Evolutionary conservation across 2,888 invertebrate species (phyloP).

Genomic region (Plagodis pulveraria): DNA sequence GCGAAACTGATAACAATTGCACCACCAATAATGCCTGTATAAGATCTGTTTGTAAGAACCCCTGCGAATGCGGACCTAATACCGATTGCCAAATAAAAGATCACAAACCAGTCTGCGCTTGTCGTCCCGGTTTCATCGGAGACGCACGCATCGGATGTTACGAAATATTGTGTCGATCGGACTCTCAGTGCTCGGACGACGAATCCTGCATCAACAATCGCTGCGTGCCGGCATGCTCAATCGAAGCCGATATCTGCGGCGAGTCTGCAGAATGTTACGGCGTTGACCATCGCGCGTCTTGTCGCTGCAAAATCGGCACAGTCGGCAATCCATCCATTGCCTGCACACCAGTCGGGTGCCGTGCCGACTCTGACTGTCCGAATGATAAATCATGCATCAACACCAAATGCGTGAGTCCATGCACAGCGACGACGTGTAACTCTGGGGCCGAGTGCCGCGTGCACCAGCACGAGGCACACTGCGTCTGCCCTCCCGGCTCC

Average conservation of each 20-base stretch:
- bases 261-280: constrained; percentile 92
- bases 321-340: constrained; percentile 92
- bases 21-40: constrained; percentile 91
- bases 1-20: constrained; percentile 92
- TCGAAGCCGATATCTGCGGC: constrained; percentile 90
- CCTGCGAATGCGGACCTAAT: constrained; percentile 94
- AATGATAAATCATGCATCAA: constrained; percentile 92
- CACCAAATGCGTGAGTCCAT: constrained; percentile 91
- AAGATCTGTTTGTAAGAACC: constrained; percentile 91
- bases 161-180: constrained; percentile 89
- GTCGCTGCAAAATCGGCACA: constrained; percentile 92
- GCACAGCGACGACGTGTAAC: constrained; percentile 89
- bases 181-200: constrained; percentile 92
- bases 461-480: constrained; percentile 90
- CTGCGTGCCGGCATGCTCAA: constrained; percentile 92
- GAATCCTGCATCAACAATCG: constrained; percentile 93
- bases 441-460: constrained; percentile 90
- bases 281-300: constrained; percentile 91
- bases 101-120: constrained; percentile 95
- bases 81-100: constrained; percentile 93
- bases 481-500: constrained; percentile 92
- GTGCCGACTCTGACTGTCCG: constrained; percentile 92
- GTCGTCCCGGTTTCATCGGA: constrained; percentile 92
- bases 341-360: constrained; percentile 93
- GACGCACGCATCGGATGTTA: constrained; percentile 93